Evolutionary conservation across 2,888 invertebrate species (phyloP), one percentile per base, ranked within the genome.

Genomic region (Plagodis dolabraria): DNA sequence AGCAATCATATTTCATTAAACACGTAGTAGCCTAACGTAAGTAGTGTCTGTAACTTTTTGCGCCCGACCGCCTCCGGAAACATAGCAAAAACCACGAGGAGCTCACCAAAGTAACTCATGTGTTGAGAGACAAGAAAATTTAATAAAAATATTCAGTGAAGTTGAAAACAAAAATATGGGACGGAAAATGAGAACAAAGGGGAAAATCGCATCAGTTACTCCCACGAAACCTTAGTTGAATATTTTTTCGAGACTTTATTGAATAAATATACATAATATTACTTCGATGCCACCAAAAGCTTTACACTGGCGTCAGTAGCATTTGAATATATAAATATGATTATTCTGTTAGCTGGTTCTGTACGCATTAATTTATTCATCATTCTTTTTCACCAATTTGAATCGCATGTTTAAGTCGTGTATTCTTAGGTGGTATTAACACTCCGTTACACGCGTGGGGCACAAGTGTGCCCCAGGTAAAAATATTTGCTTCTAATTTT

Each of bases 251-350:
- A 76, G 82, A 79, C 78, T 86, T 87, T 87, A 85, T 88, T 86
- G 86, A 87, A 87, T 86, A 88, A 86, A 87, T 87, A 83, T 86
- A 87, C 86, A 86, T 88, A 87, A 85, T 86, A 82, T 85, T 72
- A 75, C 78, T 83, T 79, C 82, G 79, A 81, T 82, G 79, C 74
- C 72, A 76, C 75, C 72, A 77, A 79, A 79, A 77, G 81, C 75
- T 85, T 83, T 79, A 74, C 75, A 79, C 65, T 69, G 74, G 74
- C 54, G 66, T 64, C 67, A 65, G 65, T 57, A 66, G 51, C 63
- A 60, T 70, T 67, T 67, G 65, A 67, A 70, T 67, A 60, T 66
- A 65, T 69, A 63, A 67, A 65, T 65, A 61, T 54, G 60, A 63
- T 67, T 63, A 61, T 48, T 51, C 53, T 58, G 54, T 64, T 58